These are phyloP conservation scores for Mungos mungo DNA, from an alignment of 2,113 vertebrate genomes.

Conservation along the genomic window DNA sequence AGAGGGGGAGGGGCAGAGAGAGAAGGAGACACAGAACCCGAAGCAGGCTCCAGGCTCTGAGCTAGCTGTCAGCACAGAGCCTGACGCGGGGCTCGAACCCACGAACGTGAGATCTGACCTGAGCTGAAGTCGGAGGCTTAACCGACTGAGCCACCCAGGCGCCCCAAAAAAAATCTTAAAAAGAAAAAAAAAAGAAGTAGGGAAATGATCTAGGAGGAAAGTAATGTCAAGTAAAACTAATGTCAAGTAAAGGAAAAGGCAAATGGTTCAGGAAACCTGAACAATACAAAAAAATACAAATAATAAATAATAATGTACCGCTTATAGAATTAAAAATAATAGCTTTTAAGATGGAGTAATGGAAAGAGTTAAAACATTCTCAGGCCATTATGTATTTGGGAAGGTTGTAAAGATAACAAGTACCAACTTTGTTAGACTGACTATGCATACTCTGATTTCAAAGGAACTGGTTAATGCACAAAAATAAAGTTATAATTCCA, in stretches of 20 bases:
- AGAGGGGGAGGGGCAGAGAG: too few species aligned
- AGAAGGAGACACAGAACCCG: too few species aligned
- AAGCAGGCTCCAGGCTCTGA: too few species aligned
- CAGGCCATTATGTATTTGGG: background rate
- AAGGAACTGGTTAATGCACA: background rate
- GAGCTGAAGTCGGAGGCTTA: too few species aligned
- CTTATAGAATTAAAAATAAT: background rate
- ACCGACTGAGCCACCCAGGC: too few species aligned
- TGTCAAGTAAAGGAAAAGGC: background rate
- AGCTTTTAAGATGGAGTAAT: background rate
- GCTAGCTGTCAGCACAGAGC: too few species aligned
- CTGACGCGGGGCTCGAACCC: too few species aligned
- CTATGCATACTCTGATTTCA: background rate
- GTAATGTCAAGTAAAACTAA: background rate
- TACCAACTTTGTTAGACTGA: background rate
- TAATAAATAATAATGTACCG: background rate
- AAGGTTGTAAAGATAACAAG: background rate
- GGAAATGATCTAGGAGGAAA: background rate
- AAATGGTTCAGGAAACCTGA: background rate
- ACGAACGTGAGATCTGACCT: too few species aligned
- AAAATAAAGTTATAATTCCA: background rate
- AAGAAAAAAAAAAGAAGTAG: background rate
- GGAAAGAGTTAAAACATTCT: background rate
- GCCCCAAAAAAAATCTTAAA: background rate
- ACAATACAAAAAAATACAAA: background rate